These are phyloP conservation scores for Drosophila varians DNA, from an alignment of 1,140 invertebrate genomes.

Conservation along the genomic window DNA sequence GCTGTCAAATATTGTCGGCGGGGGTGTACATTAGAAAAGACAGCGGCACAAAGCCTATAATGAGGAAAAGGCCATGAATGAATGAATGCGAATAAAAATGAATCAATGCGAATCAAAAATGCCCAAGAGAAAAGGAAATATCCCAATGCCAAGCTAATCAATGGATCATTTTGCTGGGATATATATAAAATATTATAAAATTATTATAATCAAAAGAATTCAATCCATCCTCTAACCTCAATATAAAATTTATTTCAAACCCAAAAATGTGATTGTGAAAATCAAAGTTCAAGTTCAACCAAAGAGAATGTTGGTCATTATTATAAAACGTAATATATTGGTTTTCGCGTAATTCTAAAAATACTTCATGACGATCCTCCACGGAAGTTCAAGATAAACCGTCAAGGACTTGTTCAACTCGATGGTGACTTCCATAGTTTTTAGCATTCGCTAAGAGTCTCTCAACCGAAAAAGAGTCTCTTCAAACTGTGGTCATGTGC, in stretches of 20 bases:
- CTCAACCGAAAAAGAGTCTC: conserved; percentile 21
- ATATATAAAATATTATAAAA: too few relatives aligned
- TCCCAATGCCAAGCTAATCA: too few relatives aligned
- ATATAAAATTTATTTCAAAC: background rate
- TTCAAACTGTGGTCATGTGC: conserved; percentile 43
- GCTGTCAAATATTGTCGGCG: conserved; percentile 66
- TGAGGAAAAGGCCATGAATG: conserved; percentile 16
- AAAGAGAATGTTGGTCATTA: conserved; percentile 20
- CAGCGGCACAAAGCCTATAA: conserved; percentile 33
- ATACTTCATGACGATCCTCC: conserved; percentile 24
- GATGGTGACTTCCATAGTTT: conserved; percentile 20
- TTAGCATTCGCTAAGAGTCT: conserved; percentile 16
- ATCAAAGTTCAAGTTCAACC: conserved; percentile 32
- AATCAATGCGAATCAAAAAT: background rate
- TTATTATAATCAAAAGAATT: background rate
- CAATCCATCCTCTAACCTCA: too few relatives aligned
- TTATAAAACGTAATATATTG: conserved; percentile 8
- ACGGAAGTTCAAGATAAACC: conserved; percentile 36
- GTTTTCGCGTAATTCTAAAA: conserved; percentile 26
- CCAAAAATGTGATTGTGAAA: conserved; percentile 19
- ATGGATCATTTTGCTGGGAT: too few relatives aligned
- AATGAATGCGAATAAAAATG: background rate
- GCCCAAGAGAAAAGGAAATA: background rate
- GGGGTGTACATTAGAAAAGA: conserved; percentile 8
- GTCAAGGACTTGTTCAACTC: conserved; percentile 35